These are phyloP conservation scores for Eupithecia vulgata DNA, from an alignment of 2,888 invertebrate genomes.

Conservation along the genomic window DNA sequence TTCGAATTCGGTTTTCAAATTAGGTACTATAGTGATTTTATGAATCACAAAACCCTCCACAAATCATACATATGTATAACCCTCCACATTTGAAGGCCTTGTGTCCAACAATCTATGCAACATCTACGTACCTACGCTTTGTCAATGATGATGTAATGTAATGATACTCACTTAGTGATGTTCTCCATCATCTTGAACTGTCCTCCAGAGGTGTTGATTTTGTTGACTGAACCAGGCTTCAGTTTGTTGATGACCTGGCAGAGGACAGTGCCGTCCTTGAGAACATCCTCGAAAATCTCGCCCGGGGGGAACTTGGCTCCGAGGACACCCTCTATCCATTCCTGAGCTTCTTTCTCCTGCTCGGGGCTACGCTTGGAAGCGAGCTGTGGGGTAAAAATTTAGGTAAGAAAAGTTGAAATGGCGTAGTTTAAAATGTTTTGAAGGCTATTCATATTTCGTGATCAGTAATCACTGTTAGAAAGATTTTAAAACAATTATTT, in stretches of 20 bases:
- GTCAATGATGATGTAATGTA: background rate
- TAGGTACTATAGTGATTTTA: background rate
- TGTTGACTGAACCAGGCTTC: conserved; percentile 92
- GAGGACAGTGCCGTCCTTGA: conserved; percentile 95
- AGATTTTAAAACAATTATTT: background rate
- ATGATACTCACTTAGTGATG: conserved; percentile 91
- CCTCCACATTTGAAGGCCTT: too few species aligned
- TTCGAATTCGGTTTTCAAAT: background rate
- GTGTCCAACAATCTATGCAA: background rate
- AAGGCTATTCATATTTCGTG: background rate
- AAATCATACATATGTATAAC: too few species aligned
- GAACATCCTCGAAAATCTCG: conserved; percentile 93
- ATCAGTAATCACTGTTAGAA: background rate
- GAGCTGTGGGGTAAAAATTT: conserved; percentile 80
- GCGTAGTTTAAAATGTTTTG: background rate
- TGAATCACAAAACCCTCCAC: background rate
- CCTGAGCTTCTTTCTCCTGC: conserved; percentile 94
- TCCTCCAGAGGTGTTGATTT: conserved; percentile 96
- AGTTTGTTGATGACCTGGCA: conserved; percentile 98
- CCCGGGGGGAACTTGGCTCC: conserved; percentile 94
- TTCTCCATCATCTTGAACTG: conserved; percentile 99
- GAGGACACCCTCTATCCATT: conserved; percentile 95
- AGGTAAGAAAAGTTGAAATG: background rate
- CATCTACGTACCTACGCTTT: background rate
- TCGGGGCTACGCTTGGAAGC: conserved; percentile 92